Evolutionary conservation across 2,888 invertebrate species (phyloP).

Genomic region (Scrobipalpa costella): DNA sequence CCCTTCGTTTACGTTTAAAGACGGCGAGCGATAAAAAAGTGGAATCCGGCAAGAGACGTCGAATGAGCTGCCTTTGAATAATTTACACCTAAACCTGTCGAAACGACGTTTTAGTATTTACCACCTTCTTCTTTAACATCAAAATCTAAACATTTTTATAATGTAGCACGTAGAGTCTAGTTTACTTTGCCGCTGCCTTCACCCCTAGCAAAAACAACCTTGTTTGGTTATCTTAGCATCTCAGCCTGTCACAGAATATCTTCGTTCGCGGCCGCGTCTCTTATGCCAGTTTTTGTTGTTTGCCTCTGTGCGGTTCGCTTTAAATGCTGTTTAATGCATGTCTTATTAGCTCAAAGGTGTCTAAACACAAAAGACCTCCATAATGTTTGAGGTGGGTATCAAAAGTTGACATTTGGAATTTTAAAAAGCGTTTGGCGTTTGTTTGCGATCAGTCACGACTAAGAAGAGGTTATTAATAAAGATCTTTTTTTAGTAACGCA

Average conservation of each 20-base stretch:
- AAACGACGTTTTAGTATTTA: constrained; percentile 47
- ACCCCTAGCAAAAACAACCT: constrained; percentile 36
- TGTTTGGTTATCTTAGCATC: constrained; percentile 56
- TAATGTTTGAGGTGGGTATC: constrained; percentile 9
- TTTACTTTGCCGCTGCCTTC: constrained; percentile 30
- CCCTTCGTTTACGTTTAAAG: constrained; percentile 66
- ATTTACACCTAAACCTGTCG: constrained; percentile 75
- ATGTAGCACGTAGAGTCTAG: constrained; percentile 34
- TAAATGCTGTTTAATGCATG: constrained; percentile 57
- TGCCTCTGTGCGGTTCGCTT: constrained; percentile 54
- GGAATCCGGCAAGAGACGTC: constrained; percentile 58
- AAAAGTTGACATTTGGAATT: constrained; percentile 6
- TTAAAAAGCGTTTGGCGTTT: not conserved
- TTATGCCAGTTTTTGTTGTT: constrained; percentile 59
- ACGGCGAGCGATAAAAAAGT: constrained; percentile 66
- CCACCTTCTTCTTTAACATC: constrained; percentile 37
- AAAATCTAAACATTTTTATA: constrained; percentile 25
- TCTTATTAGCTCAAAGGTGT: constrained; percentile 52
- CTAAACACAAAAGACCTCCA: constrained; percentile 30
- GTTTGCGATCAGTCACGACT: not conserved
- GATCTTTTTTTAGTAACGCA: too few relatives aligned
- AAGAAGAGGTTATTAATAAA: too few relatives aligned
- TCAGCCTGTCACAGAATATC: constrained; percentile 59
- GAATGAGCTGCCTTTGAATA: constrained; percentile 73
- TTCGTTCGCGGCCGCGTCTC: constrained; percentile 60